Conservation (phyloP, 37 sponge, comb jelly and placozoan species). For the Oscarella lobularis region DNA sequence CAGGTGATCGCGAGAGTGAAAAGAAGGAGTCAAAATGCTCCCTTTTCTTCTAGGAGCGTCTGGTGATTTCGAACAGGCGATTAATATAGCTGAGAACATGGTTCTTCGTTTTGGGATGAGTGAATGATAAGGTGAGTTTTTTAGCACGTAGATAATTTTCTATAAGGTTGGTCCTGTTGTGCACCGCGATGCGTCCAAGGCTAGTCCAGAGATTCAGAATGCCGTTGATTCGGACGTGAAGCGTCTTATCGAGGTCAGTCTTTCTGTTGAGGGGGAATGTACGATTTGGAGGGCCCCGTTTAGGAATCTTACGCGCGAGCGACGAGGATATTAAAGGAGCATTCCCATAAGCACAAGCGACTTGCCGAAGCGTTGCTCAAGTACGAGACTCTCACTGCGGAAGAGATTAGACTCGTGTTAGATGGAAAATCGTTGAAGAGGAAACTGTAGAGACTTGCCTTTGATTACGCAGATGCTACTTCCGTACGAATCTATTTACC, state of each 20-base stretch:
- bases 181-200: conserved; percentile 21
- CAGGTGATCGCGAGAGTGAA: too few species aligned
- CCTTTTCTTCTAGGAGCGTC: conserved; percentile 52
- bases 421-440: conserved; percentile 43
- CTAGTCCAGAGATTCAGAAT: conserved; percentile 32
- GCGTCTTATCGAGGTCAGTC: conserved; percentile 21
- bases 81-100: conserved; percentile 58
- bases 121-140: too few species aligned
- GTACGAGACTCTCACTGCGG: conserved; percentile 59
- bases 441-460: conserved; percentile 20
- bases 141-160: too few species aligned
- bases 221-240: conserved; percentile 49
- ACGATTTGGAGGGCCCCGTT: too few species aligned
- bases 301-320: conserved; percentile 70
- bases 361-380: conserved; percentile 81
- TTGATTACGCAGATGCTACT: too few species aligned
- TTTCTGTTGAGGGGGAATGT: too few species aligned
- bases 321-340: conserved; percentile 21
- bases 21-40: too few species aligned
- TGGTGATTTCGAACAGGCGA: conserved; percentile 67
- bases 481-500: too few species aligned
- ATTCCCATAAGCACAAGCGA: conserved; percentile 42
- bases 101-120: conserved; percentile 79
- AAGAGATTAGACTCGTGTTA: conserved; percentile 60
- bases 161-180: conserved; percentile 53